Evolutionary conservation across 2,888 invertebrate genomes (phyloP).

Genomic region (Clistopyga incitator): DNA sequence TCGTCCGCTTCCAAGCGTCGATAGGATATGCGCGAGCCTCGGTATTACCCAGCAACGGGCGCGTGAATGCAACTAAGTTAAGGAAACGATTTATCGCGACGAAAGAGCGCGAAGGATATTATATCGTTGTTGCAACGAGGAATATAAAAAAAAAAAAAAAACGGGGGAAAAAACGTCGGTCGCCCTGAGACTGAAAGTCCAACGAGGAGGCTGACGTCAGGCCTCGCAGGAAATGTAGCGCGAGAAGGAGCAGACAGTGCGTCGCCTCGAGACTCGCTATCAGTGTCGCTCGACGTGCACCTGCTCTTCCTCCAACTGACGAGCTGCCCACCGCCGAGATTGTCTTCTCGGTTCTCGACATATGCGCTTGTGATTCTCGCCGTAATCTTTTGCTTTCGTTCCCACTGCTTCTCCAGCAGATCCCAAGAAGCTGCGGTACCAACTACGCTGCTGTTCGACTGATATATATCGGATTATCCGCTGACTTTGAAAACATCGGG

Average conservation of each 20-base stretch:
- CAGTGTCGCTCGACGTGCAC: conserved; percentile 42
- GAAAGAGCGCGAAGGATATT: conserved; percentile 22
- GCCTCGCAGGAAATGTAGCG: conserved; percentile 20
- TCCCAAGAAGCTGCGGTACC: conserved; percentile 20
- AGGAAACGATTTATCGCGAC: conserved; percentile 23
- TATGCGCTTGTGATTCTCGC: conserved; percentile 52
- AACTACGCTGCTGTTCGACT: conserved; percentile 53
- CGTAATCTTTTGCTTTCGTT: conserved; percentile 44
- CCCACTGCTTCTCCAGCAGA: conserved; percentile 28
- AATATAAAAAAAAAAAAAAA: conserved; percentile 5
- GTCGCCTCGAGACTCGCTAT: conserved; percentile 46
- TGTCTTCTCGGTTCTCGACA: conserved; percentile 42
- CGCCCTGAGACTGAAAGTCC: not conserved
- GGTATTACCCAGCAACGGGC: not conserved
- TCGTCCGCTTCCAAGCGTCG: conserved; percentile 4
- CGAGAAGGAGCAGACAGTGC: conserved; percentile 43
- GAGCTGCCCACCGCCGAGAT: conserved; percentile 7
- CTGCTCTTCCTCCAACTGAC: conserved; percentile 43
- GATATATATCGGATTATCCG: conserved; percentile 78
- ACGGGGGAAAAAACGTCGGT: conserved; percentile 17
- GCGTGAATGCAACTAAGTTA: conserved; percentile 21
- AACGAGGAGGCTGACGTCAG: conserved; percentile 36
- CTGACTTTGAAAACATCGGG: conserved; percentile 79
- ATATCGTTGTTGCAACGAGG: conserved; percentile 15
- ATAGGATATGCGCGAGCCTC: conserved; percentile 14